These are phyloP conservation scores for Ctenopoma multispine DNA, from an alignment of 2,797 vertebrate genomes.

Conservation along the genomic window DNA sequence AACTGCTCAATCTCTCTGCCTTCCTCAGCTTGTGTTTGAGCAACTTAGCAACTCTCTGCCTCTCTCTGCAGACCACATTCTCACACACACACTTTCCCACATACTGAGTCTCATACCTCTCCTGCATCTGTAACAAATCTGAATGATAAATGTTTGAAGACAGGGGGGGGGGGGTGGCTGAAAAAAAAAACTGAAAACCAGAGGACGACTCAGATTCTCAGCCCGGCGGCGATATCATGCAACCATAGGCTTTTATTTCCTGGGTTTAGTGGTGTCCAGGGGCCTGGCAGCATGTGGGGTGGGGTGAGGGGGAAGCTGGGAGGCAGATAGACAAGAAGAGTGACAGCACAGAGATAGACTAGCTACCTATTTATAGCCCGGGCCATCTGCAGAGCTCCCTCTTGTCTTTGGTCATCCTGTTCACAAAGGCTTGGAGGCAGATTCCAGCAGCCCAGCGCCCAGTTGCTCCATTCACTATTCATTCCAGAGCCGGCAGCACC, in stretches of 20 bases:
- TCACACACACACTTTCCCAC: conserved; percentile 33
- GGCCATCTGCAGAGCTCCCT: conserved; percentile 92
- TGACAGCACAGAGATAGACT: conserved; percentile 86
- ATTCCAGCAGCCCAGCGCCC: conserved; percentile 89
- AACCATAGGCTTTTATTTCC: conserved; percentile 66
- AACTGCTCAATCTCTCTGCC: conserved; percentile 68
- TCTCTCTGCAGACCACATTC: conserved; percentile 12
- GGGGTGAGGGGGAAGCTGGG: conserved; percentile 47
- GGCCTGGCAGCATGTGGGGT: conserved; percentile 61
- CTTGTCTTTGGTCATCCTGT: conserved; percentile 94
- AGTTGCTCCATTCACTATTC: conserved; percentile 96
- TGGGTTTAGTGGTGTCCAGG: conserved; percentile 62
- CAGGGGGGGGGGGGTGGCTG: neutral
- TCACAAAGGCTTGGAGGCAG: conserved; percentile 95
- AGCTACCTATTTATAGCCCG: conserved; percentile 87
- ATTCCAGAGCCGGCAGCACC: conserved; percentile 92
- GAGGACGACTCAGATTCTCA: conserved; percentile 31
- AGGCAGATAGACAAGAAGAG: conserved; percentile 87
- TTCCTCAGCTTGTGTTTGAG: conserved; percentile 58
- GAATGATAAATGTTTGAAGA: conserved; percentile 56
- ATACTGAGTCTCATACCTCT: conserved; percentile 30
- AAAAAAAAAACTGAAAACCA: too few species aligned
- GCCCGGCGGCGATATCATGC: conserved; percentile 50
- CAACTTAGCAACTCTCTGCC: conserved; percentile 49
- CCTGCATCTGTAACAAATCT: conserved; percentile 53